A percentile compares a stretch with the other conserved stretches of the same genome.
phyloP scores from a whole-genome alignment of 2,888 invertebrate genomes.

The Micropterix aruncella region DNA sequence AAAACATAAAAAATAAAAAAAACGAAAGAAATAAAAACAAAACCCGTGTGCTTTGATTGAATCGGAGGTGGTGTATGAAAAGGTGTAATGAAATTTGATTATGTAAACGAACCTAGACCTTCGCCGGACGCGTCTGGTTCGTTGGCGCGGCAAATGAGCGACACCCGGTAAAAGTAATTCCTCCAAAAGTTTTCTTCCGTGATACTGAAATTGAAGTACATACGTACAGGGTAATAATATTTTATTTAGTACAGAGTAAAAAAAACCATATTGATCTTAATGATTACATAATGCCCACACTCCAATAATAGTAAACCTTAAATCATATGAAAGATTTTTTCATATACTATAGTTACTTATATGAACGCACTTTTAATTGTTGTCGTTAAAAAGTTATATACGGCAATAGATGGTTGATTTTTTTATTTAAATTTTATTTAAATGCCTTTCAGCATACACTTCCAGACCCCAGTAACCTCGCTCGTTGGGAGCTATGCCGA shows the following conservation, averaged over 20 bases:
- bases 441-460: no score
- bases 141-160: conserved; percentile 93
- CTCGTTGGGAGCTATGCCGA: no score
- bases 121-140: conserved; percentile 53
- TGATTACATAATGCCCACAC: no score
- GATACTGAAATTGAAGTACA: conserved; percentile 45
- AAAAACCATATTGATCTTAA: not conserved
- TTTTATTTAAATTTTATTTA: no score
- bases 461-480: no score
- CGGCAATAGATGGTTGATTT: no score
- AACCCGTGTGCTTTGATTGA: conserved; percentile 4
- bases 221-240: no score
- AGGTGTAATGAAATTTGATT: conserved; percentile 7
- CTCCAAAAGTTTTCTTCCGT: conserved; percentile 99
- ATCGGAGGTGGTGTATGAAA: not conserved
- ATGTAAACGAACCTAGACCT: conserved; percentile 22
- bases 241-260: conserved; percentile 2
- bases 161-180: conserved; percentile 99
- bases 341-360: no score
- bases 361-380: no score
- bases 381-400: no score
- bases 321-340: no score
- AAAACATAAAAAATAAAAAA: conserved; percentile 12
- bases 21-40: conserved; percentile 9
- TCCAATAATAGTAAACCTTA: no score